Evolutionary conservation across 2,888 invertebrate genomes (phyloP), one percentile per base, ranked within the genome.

Genomic region (Colletes collaris): DNA sequence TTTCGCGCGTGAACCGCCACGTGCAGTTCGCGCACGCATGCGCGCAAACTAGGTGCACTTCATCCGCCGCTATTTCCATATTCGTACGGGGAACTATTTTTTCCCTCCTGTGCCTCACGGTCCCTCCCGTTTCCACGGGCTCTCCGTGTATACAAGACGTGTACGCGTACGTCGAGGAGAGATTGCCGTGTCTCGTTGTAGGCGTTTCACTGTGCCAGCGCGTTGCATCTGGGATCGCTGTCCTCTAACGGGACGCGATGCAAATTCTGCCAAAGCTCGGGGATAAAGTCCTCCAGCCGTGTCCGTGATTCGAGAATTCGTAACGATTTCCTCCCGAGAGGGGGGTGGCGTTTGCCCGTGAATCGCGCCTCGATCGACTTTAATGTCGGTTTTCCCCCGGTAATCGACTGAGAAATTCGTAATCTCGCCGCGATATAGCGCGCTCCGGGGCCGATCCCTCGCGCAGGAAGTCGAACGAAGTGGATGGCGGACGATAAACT

Each of bases 31-130:
- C 66, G 46, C 53, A 53, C 52, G 50, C 63, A 73, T 73, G 60
- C 37, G 66, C 55, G 58, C 67, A 78, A 73, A 70, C 84, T 76
- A 77, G 79, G 82, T 81, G 83, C 87, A 80, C 86, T 88, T 84
- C 80, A 82, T 85, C 79, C 84, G 82, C 75, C 73, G 73, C 55
- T 66, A 87, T 89, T 87, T 88, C 89, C 88, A 88, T 88, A 88
- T 86, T 86, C 84, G 87, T 86, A 85, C 79, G 78, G 84, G 82
- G 85, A 87, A 87, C 79, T 35, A 56, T 59, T 79, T 64, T 78
- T 55, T 13, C 19, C 10, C 3, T 3, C 16, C 49, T 19, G 19
- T 59, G 56, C n/a, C 7, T 8, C 13, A 50, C 19, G 46, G n/a
- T 11, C 35, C 10, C 27, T 65, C 19, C 40, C 10, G 37, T n/a